Evolutionary conservation across 2,113 vertebrate species (phyloP).

Genomic region (Alethe diademata): DNA sequence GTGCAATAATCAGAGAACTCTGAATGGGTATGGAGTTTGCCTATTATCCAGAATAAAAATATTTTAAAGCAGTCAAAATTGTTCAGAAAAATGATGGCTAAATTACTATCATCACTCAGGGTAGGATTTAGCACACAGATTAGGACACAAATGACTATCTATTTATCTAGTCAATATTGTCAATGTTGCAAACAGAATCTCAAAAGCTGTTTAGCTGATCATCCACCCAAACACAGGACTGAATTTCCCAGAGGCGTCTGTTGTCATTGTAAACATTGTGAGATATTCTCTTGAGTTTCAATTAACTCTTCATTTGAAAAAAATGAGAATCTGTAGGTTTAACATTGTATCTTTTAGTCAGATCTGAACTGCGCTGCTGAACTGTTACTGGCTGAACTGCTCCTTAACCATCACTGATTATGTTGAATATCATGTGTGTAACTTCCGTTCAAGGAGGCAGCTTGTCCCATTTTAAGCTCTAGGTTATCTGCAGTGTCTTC

Average conservation of each 20-base stretch:
- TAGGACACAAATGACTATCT: background rate
- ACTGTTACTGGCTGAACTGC: background rate
- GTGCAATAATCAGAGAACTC: background rate
- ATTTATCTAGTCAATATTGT: background rate
- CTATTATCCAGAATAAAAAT: background rate
- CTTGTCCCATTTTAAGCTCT: background rate
- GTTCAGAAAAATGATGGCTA: background rate
- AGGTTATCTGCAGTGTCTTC: background rate
- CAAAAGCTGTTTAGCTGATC: background rate
- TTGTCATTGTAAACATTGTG: background rate
- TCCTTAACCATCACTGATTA: background rate
- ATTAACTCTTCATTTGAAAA: background rate
- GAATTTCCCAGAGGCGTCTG: background rate
- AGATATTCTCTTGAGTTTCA: background rate
- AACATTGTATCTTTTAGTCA: fast-evolving
- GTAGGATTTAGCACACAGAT: background rate
- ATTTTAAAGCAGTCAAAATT: background rate
- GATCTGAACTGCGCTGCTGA: background rate
- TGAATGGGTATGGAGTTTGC: background rate
- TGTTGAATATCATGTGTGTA: fast-evolving
- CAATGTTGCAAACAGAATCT: background rate
- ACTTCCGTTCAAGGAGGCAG: background rate
- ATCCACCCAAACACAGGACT: background rate
- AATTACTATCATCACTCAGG: background rate
- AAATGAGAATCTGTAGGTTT: background rate